Evolutionary conservation across 2,797 vertebrate species (phyloP), one percentile per base, ranked within the genome.

Genomic region (Typhlichthys subterraneus): DNA sequence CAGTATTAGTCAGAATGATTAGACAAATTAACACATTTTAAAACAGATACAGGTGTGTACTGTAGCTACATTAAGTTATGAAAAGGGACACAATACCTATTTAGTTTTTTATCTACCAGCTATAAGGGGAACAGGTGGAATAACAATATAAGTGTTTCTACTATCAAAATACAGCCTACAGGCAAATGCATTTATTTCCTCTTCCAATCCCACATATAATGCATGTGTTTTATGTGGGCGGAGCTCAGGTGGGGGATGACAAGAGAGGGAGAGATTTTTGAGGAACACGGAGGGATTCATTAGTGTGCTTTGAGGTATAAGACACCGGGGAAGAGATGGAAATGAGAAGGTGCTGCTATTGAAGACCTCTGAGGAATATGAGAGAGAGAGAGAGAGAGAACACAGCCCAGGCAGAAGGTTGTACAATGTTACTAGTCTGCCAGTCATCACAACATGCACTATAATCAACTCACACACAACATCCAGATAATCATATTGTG

Each of bases 211-310:
- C 7, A 61, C 38, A 67, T 50, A 47, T 9, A 9, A 8, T 48
- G 17, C 57, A 48, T 6, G 11, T 11, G 9, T 9, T 57, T 17
- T 53, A 31, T 60, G 49, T 47, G 57, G 19, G 57, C 11, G 33
- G 60, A 33, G 31, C n/a, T 51, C n/a, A 51, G 33, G 49, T 48
- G 12, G 47, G 6, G 42, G 10, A 15, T 6, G 1, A 4, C 23
- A 23, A 51, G 6, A 33, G 19, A 60, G 23, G 52, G 12, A 56
- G 12, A 45, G 13, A 19, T 46, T 45, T 50, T 50, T 6, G 11
- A 23, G 45, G 12, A 63, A 57, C 46, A 3, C 56, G 61, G 65
- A 69, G 64, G 55, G 52, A n/a, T 69, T 71, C 58, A 76, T 73
- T 67, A 74, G 71, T 45, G 48, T 45, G 45, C 65, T 77, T 60